Evolutionary conservation across 2,797 vertebrate species (phyloP), one percentile per base, ranked within the genome.

Genomic region (Prionace glauca): DNA sequence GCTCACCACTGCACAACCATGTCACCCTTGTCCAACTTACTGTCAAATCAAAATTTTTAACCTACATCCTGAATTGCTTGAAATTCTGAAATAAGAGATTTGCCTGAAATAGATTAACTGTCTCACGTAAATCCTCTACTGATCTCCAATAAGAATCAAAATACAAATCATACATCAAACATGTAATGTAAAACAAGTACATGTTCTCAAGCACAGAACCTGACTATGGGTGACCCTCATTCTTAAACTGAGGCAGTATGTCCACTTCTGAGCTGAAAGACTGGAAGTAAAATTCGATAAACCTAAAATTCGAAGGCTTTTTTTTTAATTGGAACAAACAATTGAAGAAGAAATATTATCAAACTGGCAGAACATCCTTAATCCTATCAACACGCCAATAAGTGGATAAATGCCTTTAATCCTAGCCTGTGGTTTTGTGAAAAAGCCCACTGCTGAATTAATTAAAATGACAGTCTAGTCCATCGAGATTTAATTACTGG

Each of bases 401-500:
- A 60, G 91, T 67, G 60, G 91, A 69, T 93, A 93, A 93, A 93
- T 93, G 60, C 88, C 29, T 65, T 91, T 91, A 91, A 91, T 91
- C 60, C 60, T n/a, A 16, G 32, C 88, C 88, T 65, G 10, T n/a
- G 32, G 88, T 91, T 91, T 91, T 91, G 60, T 62, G 12, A 60
- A 91, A 62, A 87, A 56, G 22, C 88, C n/a, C 3, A 91, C 56
- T 62, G 56, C 29, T n/a, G 29, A 32, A 65, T 91, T 91, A 26
- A 91, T 91, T 91, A 65, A 91, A 91, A 3, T 8, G 12, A 60
- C 26, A 65, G 32, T 65, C 9, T 20, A n/a, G 14, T 91, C 60
- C 60, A 91, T n/a, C 60, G 50, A 65, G 56, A n/a, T 91, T 91
- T 91, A 91, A 65, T 91, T 7, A 45, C 36, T 84, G 22, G 88